Conservation (phyloP, 2,797 vertebrate genomes). For the Lacerta bilineata region DNA sequence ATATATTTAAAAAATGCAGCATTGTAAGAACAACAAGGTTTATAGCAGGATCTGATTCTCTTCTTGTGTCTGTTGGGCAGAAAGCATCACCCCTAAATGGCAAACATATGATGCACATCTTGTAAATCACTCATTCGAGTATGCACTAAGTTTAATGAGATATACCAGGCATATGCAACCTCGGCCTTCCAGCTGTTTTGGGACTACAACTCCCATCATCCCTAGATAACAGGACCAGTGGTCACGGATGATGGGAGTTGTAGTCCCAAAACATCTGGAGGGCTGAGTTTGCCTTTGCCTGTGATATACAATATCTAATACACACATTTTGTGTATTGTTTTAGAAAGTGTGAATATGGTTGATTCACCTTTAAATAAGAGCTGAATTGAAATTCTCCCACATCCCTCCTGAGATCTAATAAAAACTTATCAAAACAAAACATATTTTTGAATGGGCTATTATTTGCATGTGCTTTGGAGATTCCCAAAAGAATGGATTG, state of each 20-base stretch:
- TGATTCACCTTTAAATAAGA: too few relatives aligned
- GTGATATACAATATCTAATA: background rate
- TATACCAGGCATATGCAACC: too few relatives aligned
- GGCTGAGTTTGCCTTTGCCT: background rate
- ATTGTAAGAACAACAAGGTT: constrained; percentile 29
- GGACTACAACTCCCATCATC: too few relatives aligned
- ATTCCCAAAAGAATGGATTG: background rate
- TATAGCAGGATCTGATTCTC: background rate
- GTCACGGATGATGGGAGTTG: too few relatives aligned
- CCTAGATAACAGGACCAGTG: too few relatives aligned
- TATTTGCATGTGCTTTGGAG: background rate
- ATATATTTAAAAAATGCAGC: constrained; percentile 1
- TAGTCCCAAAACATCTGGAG: too few relatives aligned
- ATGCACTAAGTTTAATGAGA: background rate
- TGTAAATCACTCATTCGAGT: background rate
- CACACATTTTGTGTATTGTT: too few relatives aligned
- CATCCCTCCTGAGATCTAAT: too few relatives aligned
- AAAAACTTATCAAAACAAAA: background rate
- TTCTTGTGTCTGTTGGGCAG: background rate
- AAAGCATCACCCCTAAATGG: background rate
- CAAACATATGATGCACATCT: background rate
- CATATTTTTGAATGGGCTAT: too few relatives aligned
- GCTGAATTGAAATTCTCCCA: too few relatives aligned
- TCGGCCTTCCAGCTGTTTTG: too few relatives aligned
- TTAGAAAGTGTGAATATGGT: background rate